phyloP scores from a whole-genome alignment of 1,140 invertebrate species.

The Drosophila carrolli region DNA sequence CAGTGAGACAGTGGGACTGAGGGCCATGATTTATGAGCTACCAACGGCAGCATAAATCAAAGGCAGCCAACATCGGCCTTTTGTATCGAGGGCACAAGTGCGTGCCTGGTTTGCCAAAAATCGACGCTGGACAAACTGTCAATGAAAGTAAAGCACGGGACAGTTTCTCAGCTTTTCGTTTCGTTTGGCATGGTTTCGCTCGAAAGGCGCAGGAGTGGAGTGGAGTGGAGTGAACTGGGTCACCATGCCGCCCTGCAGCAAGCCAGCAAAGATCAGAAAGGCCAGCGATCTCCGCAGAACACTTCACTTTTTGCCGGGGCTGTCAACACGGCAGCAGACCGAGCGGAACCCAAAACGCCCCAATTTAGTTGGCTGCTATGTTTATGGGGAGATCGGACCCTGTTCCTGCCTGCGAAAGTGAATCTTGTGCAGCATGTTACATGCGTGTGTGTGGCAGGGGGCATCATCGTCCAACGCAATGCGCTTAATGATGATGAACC shows the following conservation, averaged over 20 bases:
- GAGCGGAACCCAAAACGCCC: conserved; percentile 59
- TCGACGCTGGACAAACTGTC: conserved; percentile 54
- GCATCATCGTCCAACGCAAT: conserved; percentile 55
- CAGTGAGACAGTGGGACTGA: conserved; percentile 23
- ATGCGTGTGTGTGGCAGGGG: conserved; percentile 53
- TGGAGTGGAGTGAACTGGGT: conserved; percentile 63
- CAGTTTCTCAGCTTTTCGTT: conserved; percentile 33
- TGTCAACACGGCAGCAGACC: conserved; percentile 50
- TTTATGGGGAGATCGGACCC: conserved; percentile 35
- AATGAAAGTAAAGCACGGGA: conserved; percentile 72
- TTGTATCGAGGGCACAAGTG: conserved; percentile 79
- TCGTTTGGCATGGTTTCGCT: conserved; percentile 17
- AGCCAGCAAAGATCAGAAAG: conserved; percentile 9
- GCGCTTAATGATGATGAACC: conserved; percentile 77
- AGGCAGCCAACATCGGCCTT: conserved; percentile 46
- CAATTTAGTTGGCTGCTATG: conserved; percentile 58
- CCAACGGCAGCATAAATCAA: conserved; percentile 68
- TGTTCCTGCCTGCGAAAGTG: conserved; percentile 66
- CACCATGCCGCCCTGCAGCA: conserved; percentile 70
- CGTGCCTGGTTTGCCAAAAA: conserved; percentile 70
- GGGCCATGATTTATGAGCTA: conserved; percentile 64
- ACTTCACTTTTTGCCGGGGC: conserved; percentile 31
- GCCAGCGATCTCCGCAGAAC: conserved; percentile 22
- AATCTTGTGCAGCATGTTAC: conserved; percentile 47
- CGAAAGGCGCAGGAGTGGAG: conserved; percentile 49